Evolutionary conservation across 1,140 invertebrate species (phyloP), one percentile per base, ranked within the genome.

Genomic region (Sminthurides bifidus): DNA sequence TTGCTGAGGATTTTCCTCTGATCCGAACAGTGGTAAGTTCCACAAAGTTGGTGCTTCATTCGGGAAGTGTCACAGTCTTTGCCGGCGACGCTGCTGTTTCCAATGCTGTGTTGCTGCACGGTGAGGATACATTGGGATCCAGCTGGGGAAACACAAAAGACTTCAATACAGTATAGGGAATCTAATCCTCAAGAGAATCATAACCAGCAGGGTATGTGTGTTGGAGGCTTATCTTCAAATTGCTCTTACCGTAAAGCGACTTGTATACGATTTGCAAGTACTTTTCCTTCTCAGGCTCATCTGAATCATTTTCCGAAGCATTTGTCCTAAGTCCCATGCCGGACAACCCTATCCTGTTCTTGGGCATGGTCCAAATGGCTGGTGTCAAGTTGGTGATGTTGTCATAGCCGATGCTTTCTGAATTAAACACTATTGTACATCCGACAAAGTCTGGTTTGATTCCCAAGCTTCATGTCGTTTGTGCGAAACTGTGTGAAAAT

Each of bases 21-120:
- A 5, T 29, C 29, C 5, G 44, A 10, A 46, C 46, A 49, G 2
- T 6, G 8, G 46, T 49, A 49, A 15, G 29, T 31, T 3, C 26
- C 46, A 35, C 46, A 49, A 17, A 49, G 3, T 33, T 35, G 46
- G 23, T 49, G 46, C 35, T 49, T 49, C 29, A 49, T 49, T 6
- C 3, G 4, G 14, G 26, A 3, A 23, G 10, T n/a, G 21, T 49
- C 17, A 26, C 46, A 49, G 3, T 31, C 29, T 17, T n/a, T n/a
- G n/a, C n/a, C n/a, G n/a, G 3, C 4, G 27, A 4, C 10, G 26
- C 4, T 3, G 46, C 3, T 33, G 10, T 49, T n/a, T n/a, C n/a
- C n/a, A 8, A 49, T 5, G 4, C 17, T 10, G 46, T 49, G 35
- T 31, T 49, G 46, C 21, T 49, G 46, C 5, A 49, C 46, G 6